Evolutionary conservation across 53 echinoderm and acorn worm species (phyloP).

Genomic region (Crossaster papposus): DNA sequence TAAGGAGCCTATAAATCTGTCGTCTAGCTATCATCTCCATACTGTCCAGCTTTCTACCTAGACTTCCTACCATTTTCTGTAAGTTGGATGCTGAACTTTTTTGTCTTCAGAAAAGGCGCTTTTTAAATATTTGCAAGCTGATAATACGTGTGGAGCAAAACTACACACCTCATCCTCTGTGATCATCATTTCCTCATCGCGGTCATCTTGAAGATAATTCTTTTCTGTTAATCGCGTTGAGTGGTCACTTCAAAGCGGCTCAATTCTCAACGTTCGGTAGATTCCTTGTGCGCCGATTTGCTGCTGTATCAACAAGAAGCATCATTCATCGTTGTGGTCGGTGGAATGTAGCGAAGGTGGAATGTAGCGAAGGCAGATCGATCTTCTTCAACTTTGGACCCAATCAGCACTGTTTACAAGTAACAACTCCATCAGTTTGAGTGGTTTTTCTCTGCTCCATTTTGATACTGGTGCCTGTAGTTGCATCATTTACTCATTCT

Average conservation of each 20-base stretch:
- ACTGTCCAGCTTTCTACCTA: too few species aligned
- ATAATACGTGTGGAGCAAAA: not conserved
- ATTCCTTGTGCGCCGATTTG: too few species aligned
- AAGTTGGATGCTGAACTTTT: not conserved
- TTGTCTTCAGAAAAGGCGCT: not conserved
- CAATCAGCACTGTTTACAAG: not conserved
- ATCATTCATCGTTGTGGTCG: not conserved
- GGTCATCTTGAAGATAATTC: not conserved
- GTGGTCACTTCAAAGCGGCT: not conserved
- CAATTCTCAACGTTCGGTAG: not conserved
- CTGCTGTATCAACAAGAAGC: not conserved
- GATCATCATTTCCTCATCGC: not conserved
- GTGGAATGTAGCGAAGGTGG: not conserved
- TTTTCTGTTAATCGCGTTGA: not conserved
- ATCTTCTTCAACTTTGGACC: not conserved
- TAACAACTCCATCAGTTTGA: not conserved
- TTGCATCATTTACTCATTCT: not conserved
- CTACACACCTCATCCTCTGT: not conserved
- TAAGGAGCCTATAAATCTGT: not conserved
- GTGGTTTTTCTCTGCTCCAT: not conserved
- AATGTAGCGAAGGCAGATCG: too few species aligned
- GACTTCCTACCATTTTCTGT: not conserved
- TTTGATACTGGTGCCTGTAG: not conserved
- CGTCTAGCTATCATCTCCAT: too few species aligned
- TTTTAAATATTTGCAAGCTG: not conserved